Evolutionary conservation across 1,140 invertebrate species (phyloP), one percentile per base, ranked within the genome.

Genomic region (Bursaphelenchus mucronatus): DNA sequence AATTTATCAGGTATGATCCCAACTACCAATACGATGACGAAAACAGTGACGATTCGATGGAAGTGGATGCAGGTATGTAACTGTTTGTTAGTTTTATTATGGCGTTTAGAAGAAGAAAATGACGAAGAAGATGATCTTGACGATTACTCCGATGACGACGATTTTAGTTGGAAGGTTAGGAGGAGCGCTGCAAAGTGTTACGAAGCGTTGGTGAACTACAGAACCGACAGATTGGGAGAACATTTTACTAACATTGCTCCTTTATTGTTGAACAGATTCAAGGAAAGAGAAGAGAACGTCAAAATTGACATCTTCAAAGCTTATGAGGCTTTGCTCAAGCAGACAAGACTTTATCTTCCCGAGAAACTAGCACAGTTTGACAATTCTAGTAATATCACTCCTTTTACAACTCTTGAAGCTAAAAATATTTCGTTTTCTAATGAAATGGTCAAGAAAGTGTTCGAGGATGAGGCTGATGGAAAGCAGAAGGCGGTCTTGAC

Each of bases 81-180:
- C n/a, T 17, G 61, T 50, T 61, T 63, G n/a, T n/a, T 55, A 11
- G 13, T 55, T 15, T 21, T 52, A 15, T 56, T 21, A 44, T 41
- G 9, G 55, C 40, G 1, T 44, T 17, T 51, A 30, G 73, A 74
- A 19, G 89, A 90, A 75, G 88, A 89, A 67, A 85, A 86, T 50
- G 75, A 81, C 19, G 75, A 75, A 4, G 78, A 75, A 0, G 67
- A 67, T 40, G 73, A 75, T 9, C 69, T 66, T 7, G 66, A 75
- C 63, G 45, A 87, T 86, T 87, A 87, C 68, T 88, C 87, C 17
- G 88, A 88, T 70, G 86, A 86, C 17, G 96, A 99, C 82, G 96
- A 99, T 82, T 94, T 98, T 89, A 94, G 91, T 63, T 99, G 96
- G 95, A 99, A 99, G 85, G 87, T 88, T 13, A 85, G 96, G 54